Percentiles rank a stretch among this genome's conserved stretches.
phyloP scores from a whole-genome alignment of 2,797 vertebrate genomes.

The Chromis chromis region DNA sequence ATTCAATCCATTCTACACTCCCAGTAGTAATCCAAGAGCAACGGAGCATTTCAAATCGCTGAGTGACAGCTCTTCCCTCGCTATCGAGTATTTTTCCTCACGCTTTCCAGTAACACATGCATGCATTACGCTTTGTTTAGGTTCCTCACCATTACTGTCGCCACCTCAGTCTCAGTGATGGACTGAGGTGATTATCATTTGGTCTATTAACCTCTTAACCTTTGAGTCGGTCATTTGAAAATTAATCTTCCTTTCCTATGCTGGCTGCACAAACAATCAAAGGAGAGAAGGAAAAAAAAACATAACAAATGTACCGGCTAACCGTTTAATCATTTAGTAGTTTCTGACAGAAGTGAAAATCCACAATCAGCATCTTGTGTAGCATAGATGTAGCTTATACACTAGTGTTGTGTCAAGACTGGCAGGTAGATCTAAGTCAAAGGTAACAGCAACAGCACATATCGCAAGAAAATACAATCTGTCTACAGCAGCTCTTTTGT shows the following conservation, averaged over 20 bases:
- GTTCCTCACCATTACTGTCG: conserved; percentile 3
- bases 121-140: neutral
- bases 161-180: conserved; percentile 21
- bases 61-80: neutral
- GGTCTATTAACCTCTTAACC: conserved; percentile 35
- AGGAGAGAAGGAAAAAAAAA: neutral
- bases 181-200: conserved; percentile 29
- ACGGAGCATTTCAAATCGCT: neutral
- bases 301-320: neutral
- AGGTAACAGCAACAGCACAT: conserved; percentile 10
- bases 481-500: conserved; percentile 8
- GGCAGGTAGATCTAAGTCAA: conserved; percentile 7
- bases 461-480: conserved; percentile 10
- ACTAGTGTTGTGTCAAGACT: conserved; percentile 9
- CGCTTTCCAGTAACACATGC: neutral
- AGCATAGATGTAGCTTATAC: neutral
- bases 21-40: neutral
- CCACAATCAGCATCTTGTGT: neutral
- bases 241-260: conserved; percentile 12
- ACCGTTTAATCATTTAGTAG: neutral
- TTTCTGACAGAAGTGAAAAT: neutral
- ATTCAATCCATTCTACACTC: neutral
- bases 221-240: conserved; percentile 19
- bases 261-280: conserved; percentile 1
- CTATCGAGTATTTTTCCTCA: neutral